Evolutionary conservation across 2,113 vertebrate species (phyloP), one percentile per base, ranked within the genome.

Genomic region (Eidolon helvum): DNA sequence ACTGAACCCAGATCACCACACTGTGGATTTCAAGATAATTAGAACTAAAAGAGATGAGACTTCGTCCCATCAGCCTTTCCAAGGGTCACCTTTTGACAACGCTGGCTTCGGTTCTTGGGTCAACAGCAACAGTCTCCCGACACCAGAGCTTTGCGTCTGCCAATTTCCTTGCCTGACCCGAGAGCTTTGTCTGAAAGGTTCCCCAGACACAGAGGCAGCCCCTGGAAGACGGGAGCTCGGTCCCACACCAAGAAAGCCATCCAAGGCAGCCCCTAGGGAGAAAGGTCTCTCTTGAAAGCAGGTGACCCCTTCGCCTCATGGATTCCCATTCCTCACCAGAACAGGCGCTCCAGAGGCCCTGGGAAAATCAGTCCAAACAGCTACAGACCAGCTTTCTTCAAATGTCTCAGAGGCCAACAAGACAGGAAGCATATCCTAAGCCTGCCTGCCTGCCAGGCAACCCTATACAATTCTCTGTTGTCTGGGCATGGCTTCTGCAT

Each of bases 391-490:
- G 28, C 75, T 93, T 48, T 61, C 59, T 77, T n/a, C 43, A 4
- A 66, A 53, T 5, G 19, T 7, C 26, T 19, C 7, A 50, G 53
- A 78, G 28, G 30, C 72, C 86, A 40, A 7, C 12, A 35, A 50
- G 33, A 26, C 5, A 5, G 63, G 24, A 40, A 63, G 65, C 63
- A 12, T 0, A n/a, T 22, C 16, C 50, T 1, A 0, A 80, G 63
- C 65, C 48, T 1, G 50, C 65, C 48, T 1, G 50, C 65, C 79
- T 4, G 10, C n/a, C 14, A 0, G 45, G 71, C 14, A 21, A 16
- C 50, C 59, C 68, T 11, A 10, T 1, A 2, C 14, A 14, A 7
- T 11, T 22, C 88, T 8, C 19, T 30, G 4, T 38, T 30, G 7
- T 6, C n/a, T 4, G 28, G 55, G 48, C 63, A 1, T 1, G 21